These are phyloP conservation scores for Anser brachyrhynchus DNA, from an alignment of 2,113 vertebrate genomes.

Conservation along the genomic window DNA sequence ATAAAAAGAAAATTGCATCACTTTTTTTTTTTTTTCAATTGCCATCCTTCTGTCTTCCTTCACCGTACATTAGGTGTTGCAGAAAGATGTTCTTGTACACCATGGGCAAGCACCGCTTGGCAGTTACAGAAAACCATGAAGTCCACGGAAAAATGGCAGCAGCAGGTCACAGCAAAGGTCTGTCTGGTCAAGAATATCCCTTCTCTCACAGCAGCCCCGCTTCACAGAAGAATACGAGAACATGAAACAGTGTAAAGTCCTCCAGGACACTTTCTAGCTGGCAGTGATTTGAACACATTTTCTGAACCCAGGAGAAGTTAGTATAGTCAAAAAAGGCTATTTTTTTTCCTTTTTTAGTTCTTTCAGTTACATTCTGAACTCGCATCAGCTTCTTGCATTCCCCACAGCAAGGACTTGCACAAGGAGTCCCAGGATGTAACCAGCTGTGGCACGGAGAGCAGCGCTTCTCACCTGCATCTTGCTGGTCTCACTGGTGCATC, in stretches of 20 bases:
- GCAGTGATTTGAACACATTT: background rate
- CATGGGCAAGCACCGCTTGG: background rate
- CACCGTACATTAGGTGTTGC: accelerated
- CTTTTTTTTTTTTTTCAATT: background rate
- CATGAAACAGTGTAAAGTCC: background rate
- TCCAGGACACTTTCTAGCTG: background rate
- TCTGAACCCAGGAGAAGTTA: background rate
- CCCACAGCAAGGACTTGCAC: no score
- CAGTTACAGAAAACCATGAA: background rate
- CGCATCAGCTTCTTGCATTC: accelerated
- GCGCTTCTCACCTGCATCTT: background rate
- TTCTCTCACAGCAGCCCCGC: background rate
- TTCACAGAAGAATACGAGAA: background rate
- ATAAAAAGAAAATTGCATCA: background rate
- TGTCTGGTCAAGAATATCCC: background rate
- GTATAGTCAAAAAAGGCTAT: background rate
- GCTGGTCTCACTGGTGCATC: background rate
- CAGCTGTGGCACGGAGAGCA: background rate
- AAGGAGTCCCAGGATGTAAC: background rate
- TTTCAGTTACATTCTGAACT: background rate
- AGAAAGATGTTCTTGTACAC: background rate
- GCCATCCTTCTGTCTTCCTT: background rate
- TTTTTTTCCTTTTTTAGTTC: background rate
- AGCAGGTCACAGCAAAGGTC: background rate
- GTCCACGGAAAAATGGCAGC: background rate